Evolutionary conservation across 1,140 invertebrate species (phyloP), one percentile per base, ranked within the genome.

Genomic region (Zaprionus gabonicus): DNA sequence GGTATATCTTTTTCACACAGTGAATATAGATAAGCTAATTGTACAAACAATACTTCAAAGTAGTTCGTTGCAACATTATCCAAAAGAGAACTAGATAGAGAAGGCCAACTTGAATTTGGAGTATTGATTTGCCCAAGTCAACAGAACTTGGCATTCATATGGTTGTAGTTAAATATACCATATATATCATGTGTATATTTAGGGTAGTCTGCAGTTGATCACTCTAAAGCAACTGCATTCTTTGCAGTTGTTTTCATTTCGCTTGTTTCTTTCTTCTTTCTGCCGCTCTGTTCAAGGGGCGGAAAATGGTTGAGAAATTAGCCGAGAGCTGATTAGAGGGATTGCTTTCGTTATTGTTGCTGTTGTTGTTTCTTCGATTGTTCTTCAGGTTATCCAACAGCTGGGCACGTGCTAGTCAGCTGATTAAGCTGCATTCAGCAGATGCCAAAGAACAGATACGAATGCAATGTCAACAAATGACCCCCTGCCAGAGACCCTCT

Each of bases 331-430:
- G 46, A 51, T 51, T 51, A 51, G 46, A 20, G 20, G 20, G 46
- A 51, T 51, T 12, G 10, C 36, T 44, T 53, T 64, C 34, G 31
- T 0, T 51, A 31, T 38, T 53, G 6, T 12, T 12, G 17, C 9
- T 34, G 13, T 36, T 41, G 23, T 44, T 44, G 41, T 46, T 46
- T n/a, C n/a, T 46, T 46, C 41, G 41, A 46, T 46, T 46, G n/a
- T 46, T 46, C 36, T 38, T 7, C 13, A 20, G 49, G 23, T 55
- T 60, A 53, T 36, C 36, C 44, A 67, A 68, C 65, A 74, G 36
- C 38, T 74, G 71, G 20, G 7, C 71, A 69, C 65, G 65, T 62
- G 57, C 2, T 36, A 3, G 44, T 36, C 71, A 74, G 71, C 71
- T 74, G 71, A 74, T 74, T 62, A 69, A 74, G 36, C 51, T 41